Conservation (phyloP, 2,113 vertebrate genomes). For the Hyaena hyaena region DNA sequence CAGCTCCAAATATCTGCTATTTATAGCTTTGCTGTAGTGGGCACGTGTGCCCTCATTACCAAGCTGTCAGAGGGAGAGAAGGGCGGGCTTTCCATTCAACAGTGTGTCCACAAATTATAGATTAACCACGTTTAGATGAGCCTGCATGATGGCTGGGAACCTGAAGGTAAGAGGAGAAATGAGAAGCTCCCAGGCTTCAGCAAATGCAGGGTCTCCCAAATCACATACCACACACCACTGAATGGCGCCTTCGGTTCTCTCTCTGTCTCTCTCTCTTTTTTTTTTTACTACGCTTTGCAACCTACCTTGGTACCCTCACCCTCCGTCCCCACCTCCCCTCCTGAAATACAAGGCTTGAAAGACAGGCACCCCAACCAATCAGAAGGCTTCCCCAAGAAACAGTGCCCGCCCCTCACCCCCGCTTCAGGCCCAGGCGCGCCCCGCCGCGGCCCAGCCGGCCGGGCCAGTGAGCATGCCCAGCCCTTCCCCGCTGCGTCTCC, state of each 20-base stretch:
- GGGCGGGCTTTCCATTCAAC: conserved; percentile 52
- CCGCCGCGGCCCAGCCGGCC: not conserved
- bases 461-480: conserved; percentile 49
- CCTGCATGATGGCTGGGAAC: not conserved
- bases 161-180: not conserved
- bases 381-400: not conserved
- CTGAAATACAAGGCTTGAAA: conserved; percentile 65
- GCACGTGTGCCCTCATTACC: conserved; percentile 72
- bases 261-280: not conserved
- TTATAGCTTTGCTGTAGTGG: conserved; percentile 73
- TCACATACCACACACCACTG: conserved; percentile 71
- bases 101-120: conserved; percentile 22
- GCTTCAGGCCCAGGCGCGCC: not conserved
- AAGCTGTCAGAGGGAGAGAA: conserved; percentile 47
- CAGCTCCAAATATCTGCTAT: conserved; percentile 64
- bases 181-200: not conserved
- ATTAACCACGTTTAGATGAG: conserved; percentile 43
- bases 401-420: conserved; percentile 29
- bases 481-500: not conserved
- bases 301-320: conserved; percentile 81
- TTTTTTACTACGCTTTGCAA: conserved; percentile 76
- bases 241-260: conserved; percentile 80
- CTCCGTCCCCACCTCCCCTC: conserved; percentile 58
- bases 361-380: conserved; percentile 76
- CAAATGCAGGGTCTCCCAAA: conserved; percentile 39